phyloP scores from a whole-genome alignment of 2,797 vertebrate genomes.

The Anguilla marmorata region DNA sequence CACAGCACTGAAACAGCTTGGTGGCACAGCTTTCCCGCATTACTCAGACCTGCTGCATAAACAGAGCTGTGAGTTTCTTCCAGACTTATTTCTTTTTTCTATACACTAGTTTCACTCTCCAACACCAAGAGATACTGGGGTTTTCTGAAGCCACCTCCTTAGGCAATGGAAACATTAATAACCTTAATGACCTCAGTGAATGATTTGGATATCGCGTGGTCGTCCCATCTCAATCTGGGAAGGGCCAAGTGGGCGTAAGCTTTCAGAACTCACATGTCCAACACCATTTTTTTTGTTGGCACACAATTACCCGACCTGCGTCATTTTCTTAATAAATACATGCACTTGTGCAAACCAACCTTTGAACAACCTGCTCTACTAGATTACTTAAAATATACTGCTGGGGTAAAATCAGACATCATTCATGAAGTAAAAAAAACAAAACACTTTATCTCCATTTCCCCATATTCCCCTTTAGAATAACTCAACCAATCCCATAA shows the following conservation, averaged over 20 bases:
- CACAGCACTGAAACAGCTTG: not conserved
- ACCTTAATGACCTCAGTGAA: not conserved
- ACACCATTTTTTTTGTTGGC: not conserved
- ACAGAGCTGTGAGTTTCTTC: not conserved
- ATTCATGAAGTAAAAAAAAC: not conserved
- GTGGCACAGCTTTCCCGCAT: not conserved
- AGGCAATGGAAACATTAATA: not conserved
- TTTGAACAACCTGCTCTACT: not conserved
- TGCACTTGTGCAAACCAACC: not conserved
- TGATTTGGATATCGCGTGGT: no score
- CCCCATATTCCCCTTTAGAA: not conserved
- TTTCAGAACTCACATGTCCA: not conserved
- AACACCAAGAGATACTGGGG: not conserved
- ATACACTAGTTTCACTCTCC: not conserved
- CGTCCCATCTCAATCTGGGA: not conserved
- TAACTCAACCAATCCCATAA: not conserved
- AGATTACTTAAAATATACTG: not conserved
- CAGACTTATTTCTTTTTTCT: not conserved
- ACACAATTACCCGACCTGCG: not conserved
- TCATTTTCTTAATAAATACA: slow-evolving; percentile 10
- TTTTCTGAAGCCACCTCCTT: not conserved
- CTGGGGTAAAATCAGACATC: not conserved
- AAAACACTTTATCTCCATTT: not conserved
- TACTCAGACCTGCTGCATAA: not conserved
- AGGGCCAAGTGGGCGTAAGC: not conserved